Evolutionary conservation across 2,113 vertebrate genomes (phyloP), one percentile per base, ranked within the genome.

Genomic region (Petromus typicus): DNA sequence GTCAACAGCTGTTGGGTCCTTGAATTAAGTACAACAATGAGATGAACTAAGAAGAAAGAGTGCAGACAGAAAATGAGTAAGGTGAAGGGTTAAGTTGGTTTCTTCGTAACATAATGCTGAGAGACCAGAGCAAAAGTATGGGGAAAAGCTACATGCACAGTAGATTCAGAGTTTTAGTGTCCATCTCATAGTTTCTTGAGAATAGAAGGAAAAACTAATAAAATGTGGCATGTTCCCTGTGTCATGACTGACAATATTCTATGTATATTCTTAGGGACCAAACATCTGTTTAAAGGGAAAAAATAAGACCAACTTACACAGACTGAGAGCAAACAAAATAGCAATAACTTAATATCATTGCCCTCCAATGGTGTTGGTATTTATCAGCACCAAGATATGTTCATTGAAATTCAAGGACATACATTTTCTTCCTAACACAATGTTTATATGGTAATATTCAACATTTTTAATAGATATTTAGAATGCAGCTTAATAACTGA

Each of bases 21-120:
- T 81, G 80, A 89, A 67, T 95, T 73, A 82, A n/a, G 81, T 45
- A 32, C 79, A 88, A 59, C 86, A 91, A 59, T 37, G 71, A 45
- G 9, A 18, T 54, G 59, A 95, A 30, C 54, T 63, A 71, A 48
- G 81, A 69, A 84, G 59, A 76, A 78, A 25, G 57, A 56, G 48
- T 71, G 37, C 80, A 71, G 43, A 54, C 7, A 91, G 43, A 84
- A 51, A 84, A 51, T 75, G 40, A 88, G 32, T 66, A 73, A 37
- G 43, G 56, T 14, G 2, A 25, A 86, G 48, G 13, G 20, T 63
- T 75, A 61, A 82, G 56, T 64, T 17, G 32, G 17, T 3, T 9
- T 3, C 22, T 63, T 17, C 18, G 56, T 48, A 56, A 43, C 9
- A 69, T 6, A 37, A 0, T 11, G 22, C 66, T 30, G 34, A 57